Percentiles rank a stretch among this genome's conserved stretches.
These are phyloP conservation scores for Lepisosteus oculatus DNA, from an alignment of 2,113 vertebrate species.

Conservation along the genomic window DNA sequence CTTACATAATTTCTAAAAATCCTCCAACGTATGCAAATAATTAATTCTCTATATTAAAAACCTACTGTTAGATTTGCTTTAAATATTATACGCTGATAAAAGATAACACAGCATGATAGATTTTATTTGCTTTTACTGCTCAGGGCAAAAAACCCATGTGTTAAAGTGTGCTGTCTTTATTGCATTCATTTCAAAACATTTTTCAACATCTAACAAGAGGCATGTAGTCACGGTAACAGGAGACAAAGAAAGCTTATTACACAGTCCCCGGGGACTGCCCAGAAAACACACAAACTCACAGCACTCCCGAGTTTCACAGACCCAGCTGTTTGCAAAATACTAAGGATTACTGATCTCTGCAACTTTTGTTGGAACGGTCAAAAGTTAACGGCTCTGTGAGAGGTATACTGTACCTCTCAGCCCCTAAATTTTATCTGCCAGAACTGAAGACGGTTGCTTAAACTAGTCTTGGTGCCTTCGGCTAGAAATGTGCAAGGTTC, in stretches of 20 bases:
- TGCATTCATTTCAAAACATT: conserved; percentile 9
- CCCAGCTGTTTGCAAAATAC: not conserved
- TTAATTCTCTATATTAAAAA: no score
- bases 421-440: conserved; percentile 14
- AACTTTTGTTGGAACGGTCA: not conserved
- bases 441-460: conserved; percentile 13
- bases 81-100: no score
- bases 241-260: not conserved
- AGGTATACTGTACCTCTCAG: not conserved
- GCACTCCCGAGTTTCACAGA: not conserved
- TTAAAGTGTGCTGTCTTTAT: conserved; percentile 9
- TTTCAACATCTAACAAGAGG: conserved; percentile 1
- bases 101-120: not conserved
- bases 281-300: not conserved
- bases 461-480: conserved; percentile 2
- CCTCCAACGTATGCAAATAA: no score
- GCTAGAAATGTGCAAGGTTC: conserved; percentile 8
- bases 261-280: not conserved
- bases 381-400: no score
- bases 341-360: not conserved
- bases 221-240: conserved; percentile 7
- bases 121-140: not conserved
- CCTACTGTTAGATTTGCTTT: no score
- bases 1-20: no score
- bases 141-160: conserved; percentile 3